Evolutionary conservation across 2,113 vertebrate genomes (phyloP), one percentile per base, ranked within the genome.

Genomic region (Speoplatyrhinus poulsoni): DNA sequence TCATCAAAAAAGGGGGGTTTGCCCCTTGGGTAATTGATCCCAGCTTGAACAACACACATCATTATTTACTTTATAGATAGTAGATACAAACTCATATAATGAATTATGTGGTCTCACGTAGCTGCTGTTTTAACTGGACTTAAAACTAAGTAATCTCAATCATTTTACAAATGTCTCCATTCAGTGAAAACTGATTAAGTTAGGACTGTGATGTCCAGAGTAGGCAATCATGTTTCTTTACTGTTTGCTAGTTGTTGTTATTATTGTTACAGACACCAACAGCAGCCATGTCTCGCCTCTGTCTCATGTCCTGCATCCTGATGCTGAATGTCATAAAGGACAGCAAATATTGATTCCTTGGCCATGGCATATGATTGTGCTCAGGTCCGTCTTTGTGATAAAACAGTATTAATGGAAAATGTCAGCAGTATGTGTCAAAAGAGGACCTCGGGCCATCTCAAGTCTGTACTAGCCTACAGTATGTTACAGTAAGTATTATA

Each of bases 321-420:
- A 46, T 48, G 46, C 67, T 53, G 72, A 73, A 53, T 46, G 62
- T 63, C 17, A 50, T 90, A 89, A 90, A 90, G 69, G 69, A 81
- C 75, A 80, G 76, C 85, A 86, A 90, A 90, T 91, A 87, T 87
- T 88, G 87, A 90, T 85, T 69, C 63, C 76, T 67, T 59, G 64
- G 41, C 53, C 9, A 33, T 60, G 57, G 46, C 53, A 72, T 50
- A 60, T 33, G 54, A 60, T 3, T 12, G 67, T 19, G 41, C 62
- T 59, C 46, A 15, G 60, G 7, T 77, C 73, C 77, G 64, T 78
- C 69, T 60, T 67, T 76, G 52, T 53, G 54, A 80, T 85, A 62
- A 85, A 63, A 60, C 13, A 9, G n/a, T 52, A 53, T 64, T 50
- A 54, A 46, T 41, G 50, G 72, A 62, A 76, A 85, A 82, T 58